A percentile compares a stretch with the other conserved stretches of the same genome.
phyloP scores from a whole-genome alignment of 2,888 invertebrate species.

The Papilio demoleus region DNA sequence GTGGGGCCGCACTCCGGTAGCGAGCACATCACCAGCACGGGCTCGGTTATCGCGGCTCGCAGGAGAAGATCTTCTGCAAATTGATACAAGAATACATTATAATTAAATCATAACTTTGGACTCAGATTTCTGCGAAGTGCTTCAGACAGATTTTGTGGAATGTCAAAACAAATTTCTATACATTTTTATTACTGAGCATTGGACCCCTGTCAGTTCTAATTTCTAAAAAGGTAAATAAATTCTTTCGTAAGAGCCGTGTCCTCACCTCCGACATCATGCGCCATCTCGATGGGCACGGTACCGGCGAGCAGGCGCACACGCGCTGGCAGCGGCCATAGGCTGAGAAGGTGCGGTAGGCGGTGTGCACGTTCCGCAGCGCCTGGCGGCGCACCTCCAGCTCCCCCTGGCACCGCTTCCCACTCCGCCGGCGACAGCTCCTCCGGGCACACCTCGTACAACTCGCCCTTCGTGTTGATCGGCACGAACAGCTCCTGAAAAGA shows the following conservation, averaged over 20 bases:
- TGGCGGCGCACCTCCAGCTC: constrained; percentile 56
- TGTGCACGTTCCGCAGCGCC: constrained; percentile 83
- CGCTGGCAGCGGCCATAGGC: constrained; percentile 83
- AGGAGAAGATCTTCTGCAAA: constrained; percentile 81
- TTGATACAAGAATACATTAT: not conserved
- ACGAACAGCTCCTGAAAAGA: constrained; percentile 86
- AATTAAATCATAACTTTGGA: no score
- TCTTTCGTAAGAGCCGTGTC: no score
- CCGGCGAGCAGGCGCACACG: constrained; percentile 85
- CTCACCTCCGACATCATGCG: constrained; percentile 86
- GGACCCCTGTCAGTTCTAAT: no score
- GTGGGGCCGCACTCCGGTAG: constrained; percentile 81
- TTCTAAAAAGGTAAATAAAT: no score
- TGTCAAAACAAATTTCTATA: no score
- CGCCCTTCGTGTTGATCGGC: constrained; percentile 89
- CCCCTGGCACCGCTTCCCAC: constrained; percentile 77
- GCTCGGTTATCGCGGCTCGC: constrained; percentile 85
- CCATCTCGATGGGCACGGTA: constrained; percentile 83
- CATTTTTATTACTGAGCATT: no score
- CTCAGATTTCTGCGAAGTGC: no score
- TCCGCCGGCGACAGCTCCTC: constrained; percentile 81
- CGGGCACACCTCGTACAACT: constrained; percentile 87
- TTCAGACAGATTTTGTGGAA: no score
- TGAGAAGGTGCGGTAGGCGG: constrained; percentile 80
- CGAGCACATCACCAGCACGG: constrained; percentile 86